Conservation (phyloP, 2,113 vertebrate genomes). For the Sylvietta virens region DNA sequence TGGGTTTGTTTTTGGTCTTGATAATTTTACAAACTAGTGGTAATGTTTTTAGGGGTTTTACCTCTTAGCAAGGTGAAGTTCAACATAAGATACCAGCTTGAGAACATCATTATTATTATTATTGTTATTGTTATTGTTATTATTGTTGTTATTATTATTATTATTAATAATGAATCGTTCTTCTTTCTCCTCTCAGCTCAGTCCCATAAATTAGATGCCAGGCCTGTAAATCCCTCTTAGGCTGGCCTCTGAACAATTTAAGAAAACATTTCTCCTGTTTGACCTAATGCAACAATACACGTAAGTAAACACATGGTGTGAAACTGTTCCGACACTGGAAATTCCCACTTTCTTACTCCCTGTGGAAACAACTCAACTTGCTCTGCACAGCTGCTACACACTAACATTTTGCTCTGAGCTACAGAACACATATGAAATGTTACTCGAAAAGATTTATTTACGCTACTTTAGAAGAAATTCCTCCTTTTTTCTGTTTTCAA, state of each 20-base stretch:
- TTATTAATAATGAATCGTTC: neutral
- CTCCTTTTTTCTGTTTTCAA: neutral
- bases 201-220: neutral
- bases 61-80: neutral
- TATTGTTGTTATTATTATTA: too few relatives aligned
- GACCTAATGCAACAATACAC: neutral
- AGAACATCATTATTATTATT: too few relatives aligned
- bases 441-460: neutral
- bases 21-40: neutral
- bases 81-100: neutral
- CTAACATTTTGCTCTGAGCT: neutral
- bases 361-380: neutral
- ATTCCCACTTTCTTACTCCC: neutral
- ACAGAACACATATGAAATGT: neutral
- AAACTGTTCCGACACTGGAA: neutral
- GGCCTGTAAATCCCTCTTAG: neutral
- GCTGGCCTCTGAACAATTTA: neutral
- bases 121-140: too few relatives aligned
- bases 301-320: neutral
- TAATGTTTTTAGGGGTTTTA: neutral
- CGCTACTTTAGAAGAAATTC: neutral
- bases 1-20: neutral
- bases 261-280: neutral
- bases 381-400: neutral
- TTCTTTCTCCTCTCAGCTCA: neutral